These are phyloP conservation scores for Dryobates pubescens DNA, from an alignment of 2,797 vertebrate genomes.

Conservation along the genomic window DNA sequence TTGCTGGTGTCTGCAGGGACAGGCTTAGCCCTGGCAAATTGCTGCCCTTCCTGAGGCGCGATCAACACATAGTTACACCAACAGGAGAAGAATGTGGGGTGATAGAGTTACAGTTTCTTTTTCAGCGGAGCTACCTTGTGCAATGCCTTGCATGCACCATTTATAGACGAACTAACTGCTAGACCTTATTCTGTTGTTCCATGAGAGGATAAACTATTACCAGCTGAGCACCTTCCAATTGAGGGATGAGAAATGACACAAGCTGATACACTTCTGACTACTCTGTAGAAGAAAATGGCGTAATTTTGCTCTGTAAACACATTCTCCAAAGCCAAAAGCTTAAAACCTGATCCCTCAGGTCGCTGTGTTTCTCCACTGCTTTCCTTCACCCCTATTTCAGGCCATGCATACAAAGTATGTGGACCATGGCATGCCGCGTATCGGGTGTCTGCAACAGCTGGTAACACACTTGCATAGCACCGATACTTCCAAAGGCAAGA, in stretches of 20 bases:
- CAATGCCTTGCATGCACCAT: background rate
- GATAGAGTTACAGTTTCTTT: background rate
- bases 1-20: background rate
- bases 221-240: background rate
- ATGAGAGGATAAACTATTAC: background rate
- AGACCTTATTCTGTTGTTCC: background rate
- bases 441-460: background rate
- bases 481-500: background rate
- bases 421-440: background rate
- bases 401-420: background rate
- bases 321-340: background rate
- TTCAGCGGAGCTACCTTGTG: background rate
- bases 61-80: background rate
- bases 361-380: background rate
- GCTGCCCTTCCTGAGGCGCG: background rate
- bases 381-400: slow-evolving; percentile 7
- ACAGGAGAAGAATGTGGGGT: background rate
- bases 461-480: background rate
- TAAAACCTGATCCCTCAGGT: background rate
- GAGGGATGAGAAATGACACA: background rate
- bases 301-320: background rate
- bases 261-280: background rate
- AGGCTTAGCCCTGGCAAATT: background rate
- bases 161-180: background rate
- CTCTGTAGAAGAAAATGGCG: background rate